These are phyloP conservation scores for Girardinichthys multiradiatus DNA, from an alignment of 2,113 vertebrate genomes.

Conservation along the genomic window DNA sequence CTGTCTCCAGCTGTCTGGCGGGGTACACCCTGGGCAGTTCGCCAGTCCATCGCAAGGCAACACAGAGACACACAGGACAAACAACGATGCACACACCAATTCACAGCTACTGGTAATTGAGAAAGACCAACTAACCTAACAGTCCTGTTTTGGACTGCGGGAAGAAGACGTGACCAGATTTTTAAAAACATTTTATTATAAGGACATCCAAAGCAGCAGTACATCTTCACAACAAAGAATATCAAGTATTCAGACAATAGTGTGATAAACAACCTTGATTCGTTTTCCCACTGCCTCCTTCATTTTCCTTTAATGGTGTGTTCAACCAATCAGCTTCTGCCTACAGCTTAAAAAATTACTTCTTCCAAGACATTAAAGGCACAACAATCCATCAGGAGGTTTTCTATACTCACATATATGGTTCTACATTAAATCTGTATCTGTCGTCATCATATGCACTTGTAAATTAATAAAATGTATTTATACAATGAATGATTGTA, in stretches of 20 bases:
- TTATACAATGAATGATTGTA: background rate
- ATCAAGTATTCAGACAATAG: background rate
- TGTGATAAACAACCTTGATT: background rate
- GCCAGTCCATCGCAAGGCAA: too few species aligned
- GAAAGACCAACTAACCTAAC: too few species aligned
- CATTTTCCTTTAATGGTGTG: constrained; percentile 5
- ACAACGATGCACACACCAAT: too few species aligned
- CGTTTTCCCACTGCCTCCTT: background rate
- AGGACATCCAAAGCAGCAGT: constrained; percentile 22
- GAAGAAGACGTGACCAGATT: background rate
- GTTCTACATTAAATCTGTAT: background rate
- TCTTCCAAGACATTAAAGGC: constrained; percentile 5
- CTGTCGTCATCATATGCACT: background rate
- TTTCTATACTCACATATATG: background rate
- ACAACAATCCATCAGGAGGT: background rate
- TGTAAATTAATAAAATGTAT: background rate
- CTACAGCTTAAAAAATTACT: background rate
- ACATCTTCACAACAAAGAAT: constrained; percentile 26
- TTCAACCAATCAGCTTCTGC: background rate
- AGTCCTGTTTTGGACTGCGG: too few species aligned
- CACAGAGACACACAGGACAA: too few species aligned
- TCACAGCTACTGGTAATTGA: too few species aligned
- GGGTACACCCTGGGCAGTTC: too few species aligned
- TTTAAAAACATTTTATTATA: constrained; percentile 45
- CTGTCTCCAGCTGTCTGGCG: too few species aligned